Evolutionary conservation across 2,113 vertebrate genomes (phyloP).

Genomic region (Varanus komodoensis): DNA sequence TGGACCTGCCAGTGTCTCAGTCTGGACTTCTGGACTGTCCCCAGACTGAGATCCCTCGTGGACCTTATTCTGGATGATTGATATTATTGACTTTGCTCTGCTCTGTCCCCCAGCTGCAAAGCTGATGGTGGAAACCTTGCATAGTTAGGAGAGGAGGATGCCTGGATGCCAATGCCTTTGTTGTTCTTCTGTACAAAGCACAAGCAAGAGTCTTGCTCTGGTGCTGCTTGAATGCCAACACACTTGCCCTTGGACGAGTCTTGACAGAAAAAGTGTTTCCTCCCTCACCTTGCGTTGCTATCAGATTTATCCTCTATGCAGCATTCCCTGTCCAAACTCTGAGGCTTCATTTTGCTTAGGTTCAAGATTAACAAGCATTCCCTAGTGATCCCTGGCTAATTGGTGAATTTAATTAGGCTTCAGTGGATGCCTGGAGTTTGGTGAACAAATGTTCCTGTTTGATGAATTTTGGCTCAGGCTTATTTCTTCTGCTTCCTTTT

Average conservation of each 20-base stretch:
- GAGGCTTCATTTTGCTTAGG: neutral
- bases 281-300: neutral
- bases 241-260: neutral
- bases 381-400: constrained; percentile 12
- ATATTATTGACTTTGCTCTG: neutral
- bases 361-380: constrained; percentile 12
- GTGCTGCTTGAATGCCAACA: neutral
- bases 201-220: neutral
- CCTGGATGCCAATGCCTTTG: neutral
- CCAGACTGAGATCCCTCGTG: neutral
- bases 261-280: neutral
- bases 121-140: neutral
- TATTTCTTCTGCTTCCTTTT: neutral
- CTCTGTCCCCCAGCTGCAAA: neutral
- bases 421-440: neutral
- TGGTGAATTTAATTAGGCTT: constrained; percentile 27
- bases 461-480: neutral
- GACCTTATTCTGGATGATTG: neutral
- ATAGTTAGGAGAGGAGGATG: neutral
- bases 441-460: neutral
- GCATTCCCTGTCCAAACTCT: neutral
- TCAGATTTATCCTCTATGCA: neutral
- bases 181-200: neutral
- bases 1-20: neutral
- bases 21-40: neutral